Percentiles rank a stretch among this genome's conserved stretches.
phyloP scores from a whole-genome alignment of 2,113 vertebrate genomes.

The Notechis scutatus region DNA sequence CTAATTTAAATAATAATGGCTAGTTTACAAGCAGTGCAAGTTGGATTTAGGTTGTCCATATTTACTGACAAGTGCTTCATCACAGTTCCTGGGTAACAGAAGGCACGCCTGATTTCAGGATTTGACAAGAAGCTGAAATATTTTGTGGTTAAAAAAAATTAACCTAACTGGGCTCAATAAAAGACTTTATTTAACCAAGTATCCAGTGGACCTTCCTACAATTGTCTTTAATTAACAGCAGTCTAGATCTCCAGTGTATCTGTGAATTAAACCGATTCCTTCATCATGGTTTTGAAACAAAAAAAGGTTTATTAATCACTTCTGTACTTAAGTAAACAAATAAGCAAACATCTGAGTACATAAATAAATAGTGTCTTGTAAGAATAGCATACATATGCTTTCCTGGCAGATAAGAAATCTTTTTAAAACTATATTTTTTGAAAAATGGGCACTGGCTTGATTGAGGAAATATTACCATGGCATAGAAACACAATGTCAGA shows the following conservation, averaged over 20 bases:
- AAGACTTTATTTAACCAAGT: constrained; percentile 1
- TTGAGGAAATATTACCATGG: not conserved
- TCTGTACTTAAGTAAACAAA: not conserved
- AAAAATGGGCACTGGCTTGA: not conserved
- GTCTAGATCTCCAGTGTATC: not conserved
- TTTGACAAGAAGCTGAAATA: not conserved
- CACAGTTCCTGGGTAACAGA: not conserved
- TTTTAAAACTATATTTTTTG: not conserved
- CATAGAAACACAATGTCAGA: not conserved
- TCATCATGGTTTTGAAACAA: not conserved
- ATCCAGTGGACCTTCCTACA: not conserved
- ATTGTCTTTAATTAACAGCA: constrained; percentile 1
- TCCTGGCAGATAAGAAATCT: not conserved
- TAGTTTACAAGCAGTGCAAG: constrained; percentile 20
- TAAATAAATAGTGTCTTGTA: not conserved
- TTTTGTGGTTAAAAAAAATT: not conserved
- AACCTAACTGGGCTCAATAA: constrained; percentile 9
- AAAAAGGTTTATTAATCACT: not conserved
- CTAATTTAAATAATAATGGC: constrained; percentile 16
- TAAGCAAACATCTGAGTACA: not conserved
- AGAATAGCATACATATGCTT: not conserved
- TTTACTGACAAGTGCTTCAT: not conserved
- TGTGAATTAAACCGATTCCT: not conserved
- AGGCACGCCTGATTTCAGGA: constrained; percentile 7
- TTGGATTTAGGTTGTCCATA: constrained; percentile 20